Percentiles rank a stretch among this genome's conserved stretches.
Conservation (phyloP, 2,797 vertebrate species). For the Falco concolor region DNA sequence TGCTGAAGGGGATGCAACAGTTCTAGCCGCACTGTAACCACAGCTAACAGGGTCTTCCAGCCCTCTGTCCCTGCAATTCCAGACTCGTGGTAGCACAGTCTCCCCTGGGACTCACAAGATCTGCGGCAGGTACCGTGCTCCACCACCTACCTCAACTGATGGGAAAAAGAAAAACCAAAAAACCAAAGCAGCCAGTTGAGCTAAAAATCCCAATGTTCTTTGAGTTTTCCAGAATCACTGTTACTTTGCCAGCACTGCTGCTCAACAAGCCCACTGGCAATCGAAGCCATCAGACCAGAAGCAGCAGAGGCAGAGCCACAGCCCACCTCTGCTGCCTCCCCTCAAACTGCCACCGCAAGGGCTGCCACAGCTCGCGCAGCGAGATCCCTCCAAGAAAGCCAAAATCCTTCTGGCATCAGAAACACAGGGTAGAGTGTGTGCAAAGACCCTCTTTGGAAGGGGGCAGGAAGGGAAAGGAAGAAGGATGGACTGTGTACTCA, state of each 20-base stretch:
- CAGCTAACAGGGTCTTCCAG: background rate
- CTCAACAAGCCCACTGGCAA: background rate
- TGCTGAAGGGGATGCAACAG: too few relatives aligned
- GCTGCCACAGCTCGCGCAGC: background rate
- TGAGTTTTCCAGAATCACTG: background rate
- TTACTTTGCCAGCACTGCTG: background rate
- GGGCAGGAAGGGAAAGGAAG: background rate
- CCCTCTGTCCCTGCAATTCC: background rate
- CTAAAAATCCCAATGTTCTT: background rate
- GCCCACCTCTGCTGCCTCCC: background rate
- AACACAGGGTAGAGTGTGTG: rapidly evolving
- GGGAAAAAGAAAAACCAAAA: too few relatives aligned
- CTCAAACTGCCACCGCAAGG: rapidly evolving
- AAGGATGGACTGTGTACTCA: background rate
- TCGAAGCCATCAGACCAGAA: background rate
- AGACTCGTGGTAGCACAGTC: rapidly evolving
- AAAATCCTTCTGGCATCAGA: background rate
- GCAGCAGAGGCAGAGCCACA: background rate
- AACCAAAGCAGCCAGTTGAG: background rate
- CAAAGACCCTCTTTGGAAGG: background rate
- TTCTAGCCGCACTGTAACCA: background rate
- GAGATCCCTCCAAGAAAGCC: background rate
- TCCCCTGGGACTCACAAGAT: background rate
- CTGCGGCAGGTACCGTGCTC: background rate
- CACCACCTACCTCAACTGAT: background rate